A percentile compares a stretch with the other conserved stretches of the same genome.
phyloP scores from a whole-genome alignment of 2,113 vertebrate genomes.

The Suncus etruscus region DNA sequence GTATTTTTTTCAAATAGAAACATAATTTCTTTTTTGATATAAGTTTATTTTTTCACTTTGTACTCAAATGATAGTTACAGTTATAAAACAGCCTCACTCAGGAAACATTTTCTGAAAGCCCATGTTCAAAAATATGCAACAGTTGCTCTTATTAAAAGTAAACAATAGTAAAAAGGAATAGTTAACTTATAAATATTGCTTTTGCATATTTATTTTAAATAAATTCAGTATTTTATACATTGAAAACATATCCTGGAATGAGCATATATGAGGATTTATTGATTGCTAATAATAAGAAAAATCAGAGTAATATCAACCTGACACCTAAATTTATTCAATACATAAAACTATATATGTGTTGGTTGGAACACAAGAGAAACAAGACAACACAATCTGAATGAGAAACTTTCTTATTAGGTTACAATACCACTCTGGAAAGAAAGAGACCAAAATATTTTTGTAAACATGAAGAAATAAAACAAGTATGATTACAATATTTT shows the following conservation, averaged over 20 bases:
- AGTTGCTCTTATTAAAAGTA: conserved; percentile 9
- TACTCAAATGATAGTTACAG: neutral
- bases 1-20: conserved; percentile 62
- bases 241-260: conserved; percentile 37
- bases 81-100: neutral
- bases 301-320: neutral
- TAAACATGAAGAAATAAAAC: conserved; percentile 48
- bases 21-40: neutral
- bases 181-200: neutral
- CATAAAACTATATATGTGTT: no score
- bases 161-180: neutral
- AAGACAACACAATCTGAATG: neutral
- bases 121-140: neutral
- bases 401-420: neutral
- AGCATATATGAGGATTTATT: conserved; percentile 21
- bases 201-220: conserved; percentile 43
- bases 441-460: neutral
- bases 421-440: neutral
- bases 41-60: conserved; percentile 5
- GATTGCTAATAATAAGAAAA: conserved; percentile 33
- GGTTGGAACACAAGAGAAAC: neutral
- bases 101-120: conserved; percentile 9
- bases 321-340: neutral
- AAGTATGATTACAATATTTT: neutral
- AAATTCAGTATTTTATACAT: no score